These are phyloP conservation scores for Nylanderia fulva DNA, from an alignment of 1,140 invertebrate species.

Conservation along the genomic window DNA sequence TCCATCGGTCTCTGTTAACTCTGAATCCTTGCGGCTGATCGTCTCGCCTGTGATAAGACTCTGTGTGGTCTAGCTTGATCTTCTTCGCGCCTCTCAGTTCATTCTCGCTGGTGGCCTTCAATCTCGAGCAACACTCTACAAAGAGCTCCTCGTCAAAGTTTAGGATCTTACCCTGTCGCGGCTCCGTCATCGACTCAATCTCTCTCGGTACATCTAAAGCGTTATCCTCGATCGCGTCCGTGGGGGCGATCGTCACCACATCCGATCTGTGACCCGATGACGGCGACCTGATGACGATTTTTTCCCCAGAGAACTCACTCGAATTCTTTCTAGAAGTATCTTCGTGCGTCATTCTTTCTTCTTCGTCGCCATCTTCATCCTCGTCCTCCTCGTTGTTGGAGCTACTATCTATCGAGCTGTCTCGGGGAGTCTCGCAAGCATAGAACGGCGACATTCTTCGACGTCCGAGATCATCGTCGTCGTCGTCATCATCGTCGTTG, in stretches of 20 bases:
- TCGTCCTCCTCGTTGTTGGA: constrained; percentile 71
- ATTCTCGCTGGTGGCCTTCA: constrained; percentile 84
- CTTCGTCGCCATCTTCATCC: constrained; percentile 17
- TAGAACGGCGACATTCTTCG: constrained; percentile 81
- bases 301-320: constrained; percentile 78
- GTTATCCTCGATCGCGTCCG: constrained; percentile 83
- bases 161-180: constrained; percentile 81
- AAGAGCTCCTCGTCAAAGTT: constrained; percentile 84
- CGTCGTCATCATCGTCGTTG: constrained; percentile 68
- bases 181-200: constrained; percentile 68
- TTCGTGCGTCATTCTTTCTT: constrained; percentile 51
- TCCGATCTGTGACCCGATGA: constrained; percentile 72
- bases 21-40: constrained; percentile 76
- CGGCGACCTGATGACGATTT: constrained; percentile 80
- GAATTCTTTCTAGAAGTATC: constrained; percentile 53
- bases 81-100: constrained; percentile 84
- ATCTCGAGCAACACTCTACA: constrained; percentile 83
- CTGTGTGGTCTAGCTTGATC: constrained; percentile 83
- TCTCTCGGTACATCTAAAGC: constrained; percentile 81
- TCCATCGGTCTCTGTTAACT: constrained; percentile 79
- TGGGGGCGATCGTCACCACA: constrained; percentile 82
- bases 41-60: constrained; percentile 78
- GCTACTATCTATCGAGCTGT: constrained; percentile 76
- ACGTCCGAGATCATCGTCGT: constrained; percentile 67
- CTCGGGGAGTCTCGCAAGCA: constrained; percentile 74